phyloP scores from a whole-genome alignment of 1,140 invertebrate species.

The Drosophila tristis region DNA sequence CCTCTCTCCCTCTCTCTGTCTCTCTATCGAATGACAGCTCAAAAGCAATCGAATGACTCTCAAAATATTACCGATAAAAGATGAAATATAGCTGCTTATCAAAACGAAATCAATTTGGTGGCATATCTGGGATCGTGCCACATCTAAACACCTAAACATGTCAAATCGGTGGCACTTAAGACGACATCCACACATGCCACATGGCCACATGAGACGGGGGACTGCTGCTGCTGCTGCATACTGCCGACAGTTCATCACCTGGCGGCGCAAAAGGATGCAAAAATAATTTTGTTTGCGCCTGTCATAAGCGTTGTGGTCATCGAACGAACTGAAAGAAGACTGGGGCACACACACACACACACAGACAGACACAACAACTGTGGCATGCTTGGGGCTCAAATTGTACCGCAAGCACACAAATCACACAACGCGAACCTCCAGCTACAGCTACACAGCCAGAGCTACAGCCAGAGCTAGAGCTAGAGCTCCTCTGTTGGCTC shows the following conservation, averaged over 20 bases:
- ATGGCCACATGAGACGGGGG: not conserved
- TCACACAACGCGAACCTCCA: slow-evolving; percentile 65
- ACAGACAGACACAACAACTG: slow-evolving; percentile 48
- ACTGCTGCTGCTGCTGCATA: slow-evolving; percentile 19
- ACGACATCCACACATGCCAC: slow-evolving; percentile 61
- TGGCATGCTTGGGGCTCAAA: slow-evolving; percentile 77
- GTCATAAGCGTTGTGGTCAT: slow-evolving; percentile 55
- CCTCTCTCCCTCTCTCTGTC: slow-evolving; percentile 15
- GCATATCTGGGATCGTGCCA: slow-evolving; percentile 58
- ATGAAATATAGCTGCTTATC: slow-evolving; percentile 59
- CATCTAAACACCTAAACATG: slow-evolving; percentile 78
- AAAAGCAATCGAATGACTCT: slow-evolving; percentile 27
- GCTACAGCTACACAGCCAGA: slow-evolving; percentile 20
- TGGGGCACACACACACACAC: slow-evolving; percentile 22
- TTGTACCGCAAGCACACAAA: slow-evolving; percentile 82
- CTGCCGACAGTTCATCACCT: slow-evolving; percentile 35
- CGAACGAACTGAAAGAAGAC: slow-evolving; percentile 12
- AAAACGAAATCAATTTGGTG: slow-evolving; percentile 72
- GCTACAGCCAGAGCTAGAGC: slow-evolving; percentile 2
- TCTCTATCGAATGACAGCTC: not conserved
- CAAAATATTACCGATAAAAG: slow-evolving; percentile 39
- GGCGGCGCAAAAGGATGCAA: slow-evolving; percentile 17
- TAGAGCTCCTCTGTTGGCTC: slow-evolving; percentile 13
- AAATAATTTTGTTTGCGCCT: slow-evolving; percentile 82
- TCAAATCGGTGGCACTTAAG: slow-evolving; percentile 73